Evolutionary conservation across 1,140 invertebrate species (phyloP).

Genomic region (Solen grandis): DNA sequence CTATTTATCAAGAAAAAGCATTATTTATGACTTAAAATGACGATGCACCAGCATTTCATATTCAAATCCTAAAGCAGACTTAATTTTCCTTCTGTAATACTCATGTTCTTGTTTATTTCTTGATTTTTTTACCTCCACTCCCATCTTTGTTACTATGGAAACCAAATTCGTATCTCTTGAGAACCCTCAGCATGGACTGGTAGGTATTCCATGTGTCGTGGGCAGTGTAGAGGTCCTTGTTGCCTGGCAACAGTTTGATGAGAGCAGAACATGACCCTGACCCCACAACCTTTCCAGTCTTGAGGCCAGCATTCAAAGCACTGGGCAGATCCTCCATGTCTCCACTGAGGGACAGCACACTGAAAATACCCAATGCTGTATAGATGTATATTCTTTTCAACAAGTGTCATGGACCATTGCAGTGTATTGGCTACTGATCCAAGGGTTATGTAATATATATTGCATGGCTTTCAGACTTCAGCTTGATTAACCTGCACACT

Average conservation of each 20-base stretch:
- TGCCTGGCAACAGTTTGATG: conserved; percentile 84
- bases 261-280: conserved; percentile 85
- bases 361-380: conserved; percentile 56
- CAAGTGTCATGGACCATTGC: neutral
- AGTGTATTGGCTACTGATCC: neutral
- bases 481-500: no score
- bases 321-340: conserved; percentile 89
- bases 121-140: conserved; percentile 76
- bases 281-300: conserved; percentile 64
- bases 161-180: conserved; percentile 94
- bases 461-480: no score
- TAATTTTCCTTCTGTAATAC: no score
- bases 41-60: no score
- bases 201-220: conserved; percentile 90
- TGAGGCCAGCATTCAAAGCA: conserved; percentile 77
- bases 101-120: no score
- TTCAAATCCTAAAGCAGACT: no score
- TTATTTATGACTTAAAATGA: no score
- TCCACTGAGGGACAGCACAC: conserved; percentile 84
- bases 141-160: conserved; percentile 80
- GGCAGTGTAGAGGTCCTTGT: conserved; percentile 84
- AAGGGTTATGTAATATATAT: no score
- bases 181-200: conserved; percentile 91
- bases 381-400: neutral
- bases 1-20: no score